These are phyloP conservation scores for Laterallus jamaicensis DNA, from an alignment of 2,113 vertebrate species.

Conservation along the genomic window DNA sequence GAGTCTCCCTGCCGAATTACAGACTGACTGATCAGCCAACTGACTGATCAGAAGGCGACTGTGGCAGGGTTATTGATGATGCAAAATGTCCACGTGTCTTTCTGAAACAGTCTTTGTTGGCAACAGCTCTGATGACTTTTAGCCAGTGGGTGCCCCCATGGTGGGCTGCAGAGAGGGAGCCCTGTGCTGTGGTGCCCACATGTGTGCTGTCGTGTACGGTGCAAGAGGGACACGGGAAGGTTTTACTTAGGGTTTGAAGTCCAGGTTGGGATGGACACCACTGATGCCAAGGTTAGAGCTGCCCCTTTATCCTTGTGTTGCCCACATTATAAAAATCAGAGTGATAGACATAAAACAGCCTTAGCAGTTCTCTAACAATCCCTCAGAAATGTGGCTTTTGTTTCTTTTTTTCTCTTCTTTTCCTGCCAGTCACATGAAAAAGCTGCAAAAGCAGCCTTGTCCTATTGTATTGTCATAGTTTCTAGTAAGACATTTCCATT, in stretches of 20 bases:
- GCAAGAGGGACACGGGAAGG: background rate
- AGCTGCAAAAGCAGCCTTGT: background rate
- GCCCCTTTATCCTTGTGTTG: background rate
- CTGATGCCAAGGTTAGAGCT: background rate
- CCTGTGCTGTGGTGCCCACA: background rate
- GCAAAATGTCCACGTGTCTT: background rate
- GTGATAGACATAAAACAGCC: background rate
- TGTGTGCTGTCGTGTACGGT: background rate
- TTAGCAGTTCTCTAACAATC: background rate
- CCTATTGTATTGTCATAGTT: background rate
- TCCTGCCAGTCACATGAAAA: background rate
- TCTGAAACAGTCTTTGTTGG: background rate
- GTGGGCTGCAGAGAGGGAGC: accelerated
- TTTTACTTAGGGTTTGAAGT: background rate
- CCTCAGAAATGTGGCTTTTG: background rate
- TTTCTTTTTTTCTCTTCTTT: background rate
- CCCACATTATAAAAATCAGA: background rate
- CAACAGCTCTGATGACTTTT: background rate
- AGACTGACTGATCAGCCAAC: background rate
- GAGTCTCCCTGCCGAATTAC: background rate
- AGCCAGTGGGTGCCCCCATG: accelerated
- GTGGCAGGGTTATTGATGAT: background rate
- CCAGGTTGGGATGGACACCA: background rate
- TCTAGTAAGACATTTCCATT: background rate
- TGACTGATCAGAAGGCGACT: background rate